A percentile compares a stretch with the other conserved stretches of the same genome.
Evolutionary conservation across 2,113 vertebrate genomes (phyloP).

Genomic region (Orientallactaga bullata): DNA sequence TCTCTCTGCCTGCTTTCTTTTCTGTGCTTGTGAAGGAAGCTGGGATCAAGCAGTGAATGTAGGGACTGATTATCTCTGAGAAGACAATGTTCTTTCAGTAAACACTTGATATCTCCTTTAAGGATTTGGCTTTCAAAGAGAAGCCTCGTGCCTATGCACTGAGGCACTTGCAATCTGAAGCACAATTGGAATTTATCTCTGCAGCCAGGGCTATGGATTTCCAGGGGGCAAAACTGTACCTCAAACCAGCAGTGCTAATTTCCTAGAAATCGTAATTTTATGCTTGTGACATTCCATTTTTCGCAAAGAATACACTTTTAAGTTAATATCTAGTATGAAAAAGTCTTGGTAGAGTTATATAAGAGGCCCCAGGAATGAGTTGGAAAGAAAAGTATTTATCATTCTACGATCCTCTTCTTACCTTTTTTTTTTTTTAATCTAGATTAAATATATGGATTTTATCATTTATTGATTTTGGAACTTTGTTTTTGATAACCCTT

Average conservation of each 20-base stretch:
- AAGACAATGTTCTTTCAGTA: not conserved
- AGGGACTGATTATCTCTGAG: not conserved
- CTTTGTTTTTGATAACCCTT: too few relatives aligned
- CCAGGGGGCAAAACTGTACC: not conserved
- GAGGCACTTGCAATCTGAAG: not conserved
- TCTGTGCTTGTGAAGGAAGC: not conserved
- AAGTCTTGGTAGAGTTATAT: not conserved
- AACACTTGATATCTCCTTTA: slow-evolving; percentile 6
- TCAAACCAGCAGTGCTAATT: not conserved
- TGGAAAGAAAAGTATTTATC: not conserved
- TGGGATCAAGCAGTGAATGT: not conserved
- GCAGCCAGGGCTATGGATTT: not conserved
- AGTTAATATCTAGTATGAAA: not conserved
- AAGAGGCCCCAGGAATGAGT: not conserved
- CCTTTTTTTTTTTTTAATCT: too few relatives aligned
- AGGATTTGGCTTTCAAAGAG: not conserved
- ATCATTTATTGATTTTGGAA: too few relatives aligned
- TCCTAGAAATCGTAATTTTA: not conserved
- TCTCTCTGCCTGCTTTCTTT: not conserved
- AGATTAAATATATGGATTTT: too few relatives aligned
- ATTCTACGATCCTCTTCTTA: not conserved
- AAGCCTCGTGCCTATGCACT: not conserved
- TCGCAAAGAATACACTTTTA: not conserved
- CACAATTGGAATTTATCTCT: not conserved
- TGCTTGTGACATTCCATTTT: not conserved